A percentile compares a stretch with the other conserved stretches of the same genome.
These are phyloP conservation scores for Pseudanteris insignis DNA, from an alignment of 2,888 invertebrate genomes.

Conservation along the genomic window DNA sequence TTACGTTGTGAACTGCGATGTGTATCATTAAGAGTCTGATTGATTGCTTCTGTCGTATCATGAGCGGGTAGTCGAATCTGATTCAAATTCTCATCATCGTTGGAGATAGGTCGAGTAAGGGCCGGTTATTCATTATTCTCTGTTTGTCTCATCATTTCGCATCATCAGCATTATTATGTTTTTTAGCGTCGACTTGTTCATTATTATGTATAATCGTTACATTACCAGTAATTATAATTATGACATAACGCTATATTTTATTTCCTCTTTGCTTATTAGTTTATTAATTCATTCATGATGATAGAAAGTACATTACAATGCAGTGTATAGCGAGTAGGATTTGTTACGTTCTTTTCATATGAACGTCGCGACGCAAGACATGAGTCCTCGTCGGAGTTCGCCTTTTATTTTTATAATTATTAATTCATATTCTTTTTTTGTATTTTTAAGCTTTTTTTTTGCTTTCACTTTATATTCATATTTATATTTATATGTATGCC, in stretches of 20 bases:
- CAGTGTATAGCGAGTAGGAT: constrained; percentile 54
- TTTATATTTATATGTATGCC: constrained; percentile 28
- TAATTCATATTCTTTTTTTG: constrained; percentile 11
- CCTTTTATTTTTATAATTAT: constrained; percentile 23
- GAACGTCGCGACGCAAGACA: constrained; percentile 50
- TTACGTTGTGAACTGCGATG: too few species aligned
- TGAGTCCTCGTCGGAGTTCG: constrained; percentile 45
- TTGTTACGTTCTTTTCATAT: constrained; percentile 40
- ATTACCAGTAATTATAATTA: constrained; percentile 64
- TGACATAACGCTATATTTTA: constrained; percentile 64
- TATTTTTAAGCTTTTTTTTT: constrained; percentile 19
- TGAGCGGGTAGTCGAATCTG: too few species aligned
- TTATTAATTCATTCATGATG: constrained; percentile 56
- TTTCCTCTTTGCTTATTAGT: constrained; percentile 47
- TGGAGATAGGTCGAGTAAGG: too few species aligned
- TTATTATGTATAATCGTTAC: constrained; percentile 63
- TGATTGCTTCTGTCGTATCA: too few species aligned
- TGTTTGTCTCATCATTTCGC: too few species aligned
- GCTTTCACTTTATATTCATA: constrained; percentile 21
- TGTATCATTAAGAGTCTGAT: too few species aligned
- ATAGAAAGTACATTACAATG: constrained; percentile 58
- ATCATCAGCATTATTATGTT: too few species aligned
- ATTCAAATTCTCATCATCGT: too few species aligned
- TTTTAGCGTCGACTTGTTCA: too few species aligned
- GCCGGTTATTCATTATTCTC: too few species aligned